Percentiles rank a stretch among this genome's conserved stretches.
phyloP scores from a whole-genome alignment of 1,140 invertebrate species.

The Odontomachus brunneus region DNA sequence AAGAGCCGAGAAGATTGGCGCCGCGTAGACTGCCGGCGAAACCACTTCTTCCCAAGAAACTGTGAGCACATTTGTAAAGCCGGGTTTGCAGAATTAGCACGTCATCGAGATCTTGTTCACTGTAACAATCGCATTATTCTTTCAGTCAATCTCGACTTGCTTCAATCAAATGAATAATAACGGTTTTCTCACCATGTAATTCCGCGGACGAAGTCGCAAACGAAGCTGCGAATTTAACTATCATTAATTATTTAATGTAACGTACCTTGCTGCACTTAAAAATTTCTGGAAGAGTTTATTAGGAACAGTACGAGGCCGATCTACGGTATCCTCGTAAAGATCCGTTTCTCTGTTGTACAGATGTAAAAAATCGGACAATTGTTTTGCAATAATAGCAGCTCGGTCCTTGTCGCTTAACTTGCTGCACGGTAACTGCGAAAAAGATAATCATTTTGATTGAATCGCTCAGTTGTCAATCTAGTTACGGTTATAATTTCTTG shows the following conservation, averaged over 20 bases:
- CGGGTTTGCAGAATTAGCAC: constrained; percentile 88
- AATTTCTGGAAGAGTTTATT: constrained; percentile 87
- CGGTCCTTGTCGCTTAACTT: constrained; percentile 93
- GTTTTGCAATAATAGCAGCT: constrained; percentile 94
- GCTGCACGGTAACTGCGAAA: constrained; percentile 88
- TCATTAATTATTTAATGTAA: not conserved
- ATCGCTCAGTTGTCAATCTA: not conserved
- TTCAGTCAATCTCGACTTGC: constrained; percentile 9
- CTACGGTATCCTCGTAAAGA: constrained; percentile 89
- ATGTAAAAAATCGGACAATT: constrained; percentile 96
- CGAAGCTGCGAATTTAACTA: not conserved
- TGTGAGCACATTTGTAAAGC: constrained; percentile 88
- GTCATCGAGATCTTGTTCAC: constrained; percentile 89
- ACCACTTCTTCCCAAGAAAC: constrained; percentile 87
- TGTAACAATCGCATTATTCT: constrained; percentile 72
- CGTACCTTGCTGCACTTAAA: constrained; percentile 84
- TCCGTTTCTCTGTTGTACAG: constrained; percentile 95
- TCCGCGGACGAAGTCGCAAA: not conserved
- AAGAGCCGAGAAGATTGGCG: constrained; percentile 82
- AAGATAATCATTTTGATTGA: constrained; percentile 46
- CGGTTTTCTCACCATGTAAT: not conserved
- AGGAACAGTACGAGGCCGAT: constrained; percentile 87
- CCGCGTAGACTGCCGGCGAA: constrained; percentile 82
- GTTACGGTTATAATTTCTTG: not conserved
- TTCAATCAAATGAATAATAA: constrained; percentile 6